Base-by-base conservation (phyloP, 1,140 invertebrate genomes). In the Bombus cullumanus region DNA sequence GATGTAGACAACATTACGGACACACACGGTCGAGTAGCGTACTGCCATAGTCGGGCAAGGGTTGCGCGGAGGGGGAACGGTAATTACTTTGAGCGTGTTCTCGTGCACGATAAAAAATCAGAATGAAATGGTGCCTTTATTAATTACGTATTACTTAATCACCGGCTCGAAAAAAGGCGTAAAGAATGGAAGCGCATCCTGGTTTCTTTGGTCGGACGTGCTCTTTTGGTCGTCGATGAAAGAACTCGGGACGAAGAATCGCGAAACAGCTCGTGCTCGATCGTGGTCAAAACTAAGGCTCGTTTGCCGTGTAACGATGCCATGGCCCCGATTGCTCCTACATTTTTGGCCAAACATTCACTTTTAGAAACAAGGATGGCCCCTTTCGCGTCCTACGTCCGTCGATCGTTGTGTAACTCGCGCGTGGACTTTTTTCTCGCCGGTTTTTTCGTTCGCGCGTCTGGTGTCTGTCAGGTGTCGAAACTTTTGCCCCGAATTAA, bases 131-230 rank as follows among this genome's bases (percentile, higher is more conserved):
- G 84, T 90, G 86, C 83, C 83, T 81, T 88, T 90, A 91, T 91
- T 91, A 91, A 91, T 91, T 90, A 90, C 74, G 81, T 88, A 90
- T 91, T 91, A 90, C 90, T 90, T 90, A 90, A 91, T 91, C 90
- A 80, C 74, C 59, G 41, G 25, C 9, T 1, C 41, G 31, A 85
- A 80, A 83, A 43, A 64, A 89, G 59, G 62, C 76, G 64, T 78
- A 81, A 81, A 87, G 47, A 87, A 85, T 80, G 80, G 69, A 89
- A 83, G 47, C 85, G 82, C 86, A 87, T 90, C 83, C 75, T 86
- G 43, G 77, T 86, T 76, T 84, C 73, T 39, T 41, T 57, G 31
- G n/a, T n/a, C 37, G 43, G 5, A 39, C 64, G 31, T 28, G 39
- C 28, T 25, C 12, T 53, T 81, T 75, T 71, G n/a, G 18, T 28